phyloP scores from a whole-genome alignment of 2,797 vertebrate species.

The Karalla daura region DNA sequence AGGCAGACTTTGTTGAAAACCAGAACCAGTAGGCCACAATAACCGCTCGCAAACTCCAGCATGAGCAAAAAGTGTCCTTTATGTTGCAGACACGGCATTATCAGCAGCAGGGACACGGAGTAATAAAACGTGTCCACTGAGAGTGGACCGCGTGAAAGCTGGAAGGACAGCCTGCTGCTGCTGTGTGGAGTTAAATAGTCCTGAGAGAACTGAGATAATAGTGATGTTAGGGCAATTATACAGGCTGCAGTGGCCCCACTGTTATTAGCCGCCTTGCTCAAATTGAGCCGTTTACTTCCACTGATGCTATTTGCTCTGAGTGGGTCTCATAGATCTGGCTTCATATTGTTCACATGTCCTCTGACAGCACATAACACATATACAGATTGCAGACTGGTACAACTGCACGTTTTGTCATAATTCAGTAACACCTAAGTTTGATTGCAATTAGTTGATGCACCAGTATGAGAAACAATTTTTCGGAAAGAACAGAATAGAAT shows the following conservation, averaged over 20 bases:
- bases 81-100: slow-evolving; percentile 15
- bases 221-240: slow-evolving; percentile 52
- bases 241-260: slow-evolving; percentile 11
- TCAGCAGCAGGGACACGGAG: slow-evolving; percentile 20
- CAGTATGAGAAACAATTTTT: no score
- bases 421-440: no score
- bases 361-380: not conserved
- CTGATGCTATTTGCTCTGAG: not conserved
- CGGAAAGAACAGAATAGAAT: no score
- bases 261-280: slow-evolving; percentile 26
- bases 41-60: not conserved
- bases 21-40: not conserved
- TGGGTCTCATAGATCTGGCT: not conserved
- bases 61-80: slow-evolving; percentile 6
- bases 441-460: no score
- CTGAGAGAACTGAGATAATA: slow-evolving; percentile 48
- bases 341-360: not conserved
- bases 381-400: not conserved
- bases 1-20: not conserved
- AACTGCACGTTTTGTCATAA: not conserved
- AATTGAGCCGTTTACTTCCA: not conserved
- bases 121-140: slow-evolving; percentile 41
- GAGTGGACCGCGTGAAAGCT: slow-evolving; percentile 38
- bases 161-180: slow-evolving; percentile 41
- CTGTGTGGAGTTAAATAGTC: slow-evolving; percentile 54